Conservation (phyloP, 2,797 vertebrate species). For the Crenuchus spilurus region DNA sequence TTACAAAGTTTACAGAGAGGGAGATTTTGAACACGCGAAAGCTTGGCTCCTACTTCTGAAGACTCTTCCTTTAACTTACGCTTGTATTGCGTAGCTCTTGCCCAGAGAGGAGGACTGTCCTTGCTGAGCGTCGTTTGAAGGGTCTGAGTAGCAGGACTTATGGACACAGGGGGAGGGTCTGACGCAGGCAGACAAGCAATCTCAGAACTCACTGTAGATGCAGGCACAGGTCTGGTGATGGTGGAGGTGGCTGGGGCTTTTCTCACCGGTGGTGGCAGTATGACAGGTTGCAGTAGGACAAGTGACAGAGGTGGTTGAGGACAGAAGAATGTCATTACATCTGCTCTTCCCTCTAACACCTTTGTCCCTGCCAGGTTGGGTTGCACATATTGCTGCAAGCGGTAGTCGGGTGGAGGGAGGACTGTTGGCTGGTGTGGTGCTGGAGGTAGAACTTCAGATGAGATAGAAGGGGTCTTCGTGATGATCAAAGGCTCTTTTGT, state of each 20-base stretch:
- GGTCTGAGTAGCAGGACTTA: background rate
- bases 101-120: background rate
- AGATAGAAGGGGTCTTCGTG: background rate
- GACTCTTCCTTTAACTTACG: no score
- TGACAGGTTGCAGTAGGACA: background rate
- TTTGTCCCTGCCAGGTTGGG: no score
- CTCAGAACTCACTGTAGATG: no score
- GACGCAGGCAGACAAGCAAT: background rate
- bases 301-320: background rate
- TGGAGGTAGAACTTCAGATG: background rate
- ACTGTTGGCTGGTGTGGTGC: background rate
- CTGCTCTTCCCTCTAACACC: conserved; percentile 16
- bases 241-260: background rate
- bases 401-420: background rate
- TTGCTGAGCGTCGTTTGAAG: background rate
- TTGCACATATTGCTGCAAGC: no score
- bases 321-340: background rate
- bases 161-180: background rate
- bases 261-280: background rate
- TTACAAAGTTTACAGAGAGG: conserved; percentile 25
- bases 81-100: conserved; percentile 16
- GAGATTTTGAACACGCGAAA: conserved; percentile 18
- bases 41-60: conserved; percentile 26
- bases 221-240: background rate
- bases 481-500: background rate